phyloP scores from a whole-genome alignment of 1,140 invertebrate genomes.

The Philotrypesis tridentata region DNA sequence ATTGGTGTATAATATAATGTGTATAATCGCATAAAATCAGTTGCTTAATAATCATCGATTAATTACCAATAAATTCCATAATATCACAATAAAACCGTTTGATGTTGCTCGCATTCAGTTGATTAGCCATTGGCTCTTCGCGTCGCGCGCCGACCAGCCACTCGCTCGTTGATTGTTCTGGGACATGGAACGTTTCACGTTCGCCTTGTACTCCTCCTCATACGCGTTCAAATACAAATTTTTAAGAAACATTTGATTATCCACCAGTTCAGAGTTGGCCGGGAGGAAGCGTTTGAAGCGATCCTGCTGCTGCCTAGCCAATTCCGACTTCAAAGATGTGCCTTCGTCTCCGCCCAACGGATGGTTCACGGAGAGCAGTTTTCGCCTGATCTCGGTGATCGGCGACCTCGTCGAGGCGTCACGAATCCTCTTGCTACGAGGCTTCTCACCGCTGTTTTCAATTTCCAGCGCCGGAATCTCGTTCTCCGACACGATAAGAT shows the following conservation, averaged over 20 bases:
- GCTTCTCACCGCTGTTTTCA: constrained; percentile 61
- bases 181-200: constrained; percentile 69
- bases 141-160: constrained; percentile 8
- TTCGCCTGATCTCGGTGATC: constrained; percentile 56
- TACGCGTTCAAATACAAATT: constrained; percentile 70
- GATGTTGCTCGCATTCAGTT: constrained; percentile 56
- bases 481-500: constrained; percentile 59
- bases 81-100: constrained; percentile 72
- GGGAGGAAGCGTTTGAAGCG: constrained; percentile 53
- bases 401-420: constrained; percentile 59
- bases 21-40: constrained; percentile 71
- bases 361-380: constrained; percentile 62
- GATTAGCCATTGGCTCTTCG: constrained; percentile 54
- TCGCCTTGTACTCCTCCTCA: constrained; percentile 69
- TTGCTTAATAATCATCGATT: constrained; percentile 66
- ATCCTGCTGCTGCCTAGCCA: constrained; percentile 54
- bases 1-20: constrained; percentile 61
- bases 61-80: constrained; percentile 72
- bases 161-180: constrained; percentile 55
- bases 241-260: constrained; percentile 71
- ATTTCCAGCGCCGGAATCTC: constrained; percentile 65
- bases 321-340: constrained; percentile 49
- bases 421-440: constrained; percentile 69
- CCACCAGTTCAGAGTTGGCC: constrained; percentile 29
- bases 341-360: constrained; percentile 28